Conservation (phyloP, 30 jellyfish, hydroid and myxozoan genomes). For the Catostylus mosaicus region DNA sequence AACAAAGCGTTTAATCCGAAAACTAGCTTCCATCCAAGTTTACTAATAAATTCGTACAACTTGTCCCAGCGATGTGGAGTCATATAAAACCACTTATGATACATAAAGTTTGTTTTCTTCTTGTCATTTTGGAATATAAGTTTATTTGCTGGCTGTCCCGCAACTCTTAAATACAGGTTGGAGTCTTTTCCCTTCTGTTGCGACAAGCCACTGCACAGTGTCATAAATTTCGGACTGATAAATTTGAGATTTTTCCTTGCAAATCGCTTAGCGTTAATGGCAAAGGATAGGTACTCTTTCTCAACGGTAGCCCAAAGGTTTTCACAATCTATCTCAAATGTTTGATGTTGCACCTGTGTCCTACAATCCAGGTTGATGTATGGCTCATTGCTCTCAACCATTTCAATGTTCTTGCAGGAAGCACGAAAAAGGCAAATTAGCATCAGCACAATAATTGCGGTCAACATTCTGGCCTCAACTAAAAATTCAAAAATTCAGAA, state of each 20-base stretch:
- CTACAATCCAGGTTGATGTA: too few relatives aligned
- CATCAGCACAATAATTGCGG: too few relatives aligned
- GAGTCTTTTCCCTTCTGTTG: neutral
- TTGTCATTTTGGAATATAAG: neutral
- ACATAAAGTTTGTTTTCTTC: too few relatives aligned
- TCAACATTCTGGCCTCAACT: too few relatives aligned
- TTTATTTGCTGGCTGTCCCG: neutral
- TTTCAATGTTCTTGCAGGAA: too few relatives aligned
- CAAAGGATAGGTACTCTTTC: neutral
- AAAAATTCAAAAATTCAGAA: too few relatives aligned
- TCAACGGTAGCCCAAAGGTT: neutral
- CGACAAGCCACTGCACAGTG: slow-evolving; percentile 1
- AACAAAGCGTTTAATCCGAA: neutral
- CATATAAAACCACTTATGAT: too few relatives aligned
- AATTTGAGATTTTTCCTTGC: neutral
- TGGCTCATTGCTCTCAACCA: too few relatives aligned
- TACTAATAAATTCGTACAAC: neutral
- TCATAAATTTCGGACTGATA: neutral
- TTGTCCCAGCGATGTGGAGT: neutral
- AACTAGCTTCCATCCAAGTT: slow-evolving; percentile 2
- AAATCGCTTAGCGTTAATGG: neutral
- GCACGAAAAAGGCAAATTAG: too few relatives aligned
- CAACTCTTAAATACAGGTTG: neutral
- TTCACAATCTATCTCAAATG: neutral
- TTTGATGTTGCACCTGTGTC: too few relatives aligned